phyloP scores from a whole-genome alignment of 2,113 vertebrate genomes.

The Ciconia maguari region DNA sequence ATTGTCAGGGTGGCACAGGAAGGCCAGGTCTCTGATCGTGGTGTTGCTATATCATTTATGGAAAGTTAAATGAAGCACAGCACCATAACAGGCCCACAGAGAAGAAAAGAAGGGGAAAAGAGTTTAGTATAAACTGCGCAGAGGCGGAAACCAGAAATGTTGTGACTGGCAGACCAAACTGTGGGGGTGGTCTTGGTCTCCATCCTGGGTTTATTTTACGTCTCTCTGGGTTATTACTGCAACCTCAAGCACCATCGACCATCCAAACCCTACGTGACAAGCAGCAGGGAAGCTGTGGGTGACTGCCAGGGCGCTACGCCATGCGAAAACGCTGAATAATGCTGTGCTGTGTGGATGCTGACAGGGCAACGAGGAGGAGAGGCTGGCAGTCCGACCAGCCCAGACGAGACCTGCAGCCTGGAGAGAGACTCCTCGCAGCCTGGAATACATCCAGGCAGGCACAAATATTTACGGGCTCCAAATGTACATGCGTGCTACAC shows the following conservation, averaged over 20 bases:
- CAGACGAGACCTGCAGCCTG: background rate
- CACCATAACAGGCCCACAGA: background rate
- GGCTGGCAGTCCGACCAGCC: constrained; percentile 7
- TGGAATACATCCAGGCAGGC: constrained; percentile 22
- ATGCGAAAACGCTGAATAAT: background rate
- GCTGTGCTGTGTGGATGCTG: constrained; percentile 24
- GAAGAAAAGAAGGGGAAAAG: background rate
- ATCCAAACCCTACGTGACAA: constrained; percentile 10
- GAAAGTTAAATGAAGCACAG: background rate
- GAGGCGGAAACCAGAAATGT: background rate
- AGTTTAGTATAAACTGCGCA: background rate
- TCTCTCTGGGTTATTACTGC: background rate
- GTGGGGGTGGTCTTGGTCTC: background rate
- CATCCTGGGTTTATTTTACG: background rate
- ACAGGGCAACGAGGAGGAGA: background rate
- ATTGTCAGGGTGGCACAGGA: background rate
- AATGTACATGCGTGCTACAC: background rate
- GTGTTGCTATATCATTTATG: background rate
- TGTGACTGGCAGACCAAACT: background rate
- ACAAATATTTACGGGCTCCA: background rate
- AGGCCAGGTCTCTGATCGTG: rapidly evolving
- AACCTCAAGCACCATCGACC: background rate
- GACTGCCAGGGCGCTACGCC: background rate
- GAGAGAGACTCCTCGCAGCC: background rate
- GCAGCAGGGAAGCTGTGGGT: constrained; percentile 29